phyloP scores from a whole-genome alignment of 2,888 invertebrate genomes.

The Lamellibrachia columna region DNA sequence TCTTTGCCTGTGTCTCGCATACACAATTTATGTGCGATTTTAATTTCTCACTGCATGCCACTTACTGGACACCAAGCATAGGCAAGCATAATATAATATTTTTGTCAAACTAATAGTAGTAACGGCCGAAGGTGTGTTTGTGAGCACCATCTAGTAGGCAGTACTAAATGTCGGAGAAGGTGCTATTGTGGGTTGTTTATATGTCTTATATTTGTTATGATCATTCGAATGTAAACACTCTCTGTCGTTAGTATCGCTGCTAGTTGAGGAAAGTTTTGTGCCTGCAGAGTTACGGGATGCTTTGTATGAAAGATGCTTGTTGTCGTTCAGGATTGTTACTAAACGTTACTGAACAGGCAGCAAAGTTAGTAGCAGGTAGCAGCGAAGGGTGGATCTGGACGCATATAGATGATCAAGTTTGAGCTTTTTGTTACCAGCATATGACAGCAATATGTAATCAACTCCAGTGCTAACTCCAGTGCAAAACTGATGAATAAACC shows the following conservation, averaged over 20 bases:
- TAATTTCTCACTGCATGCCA: constrained; percentile 10
- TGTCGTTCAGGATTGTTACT: too few relatives aligned
- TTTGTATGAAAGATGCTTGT: background rate
- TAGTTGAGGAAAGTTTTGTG: background rate
- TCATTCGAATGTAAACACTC: background rate
- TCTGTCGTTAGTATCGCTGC: background rate
- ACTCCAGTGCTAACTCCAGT: background rate
- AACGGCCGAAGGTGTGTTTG: background rate
- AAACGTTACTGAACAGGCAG: background rate
- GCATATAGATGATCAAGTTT: constrained; percentile 5
- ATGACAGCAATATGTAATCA: background rate
- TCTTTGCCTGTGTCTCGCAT: background rate
- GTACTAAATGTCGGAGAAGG: background rate
- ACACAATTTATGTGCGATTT: background rate
- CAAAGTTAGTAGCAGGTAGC: background rate
- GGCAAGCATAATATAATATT: constrained; percentile 2
- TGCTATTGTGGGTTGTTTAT: constrained; percentile 3
- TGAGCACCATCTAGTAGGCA: background rate
- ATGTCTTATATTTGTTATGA: constrained; percentile 16
- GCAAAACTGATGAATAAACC: constrained; percentile 2
- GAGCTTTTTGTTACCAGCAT: constrained; percentile 12
- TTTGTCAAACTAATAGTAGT: background rate
- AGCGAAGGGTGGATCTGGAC: background rate
- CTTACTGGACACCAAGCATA: background rate
- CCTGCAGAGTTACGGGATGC: background rate